Conservation (phyloP, 2,888 invertebrate genomes). For the Nebria salina region DNA sequence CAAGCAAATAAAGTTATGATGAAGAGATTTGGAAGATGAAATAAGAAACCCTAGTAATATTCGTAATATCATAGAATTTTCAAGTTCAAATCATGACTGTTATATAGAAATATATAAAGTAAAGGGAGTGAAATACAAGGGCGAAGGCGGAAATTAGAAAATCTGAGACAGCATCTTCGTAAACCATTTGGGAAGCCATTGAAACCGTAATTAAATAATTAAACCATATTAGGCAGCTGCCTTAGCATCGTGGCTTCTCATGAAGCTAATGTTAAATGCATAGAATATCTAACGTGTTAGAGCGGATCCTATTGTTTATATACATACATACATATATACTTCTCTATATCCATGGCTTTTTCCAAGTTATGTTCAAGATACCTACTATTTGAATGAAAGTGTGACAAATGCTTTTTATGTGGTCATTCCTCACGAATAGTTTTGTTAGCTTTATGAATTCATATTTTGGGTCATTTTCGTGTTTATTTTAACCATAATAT, state of each 20-base stretch:
- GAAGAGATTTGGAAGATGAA: not conserved
- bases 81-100: too few relatives aligned
- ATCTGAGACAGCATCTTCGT: not conserved
- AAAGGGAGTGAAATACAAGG: too few relatives aligned
- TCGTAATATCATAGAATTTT: too few relatives aligned
- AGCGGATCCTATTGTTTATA: not conserved
- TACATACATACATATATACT: too few relatives aligned
- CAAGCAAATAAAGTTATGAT: not conserved
- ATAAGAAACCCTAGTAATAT: not conserved
- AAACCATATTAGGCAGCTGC: not conserved
- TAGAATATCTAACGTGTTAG: constrained; percentile 30
- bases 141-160: not conserved
- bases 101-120: too few relatives aligned
- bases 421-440: not conserved
- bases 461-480: not conserved
- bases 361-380: too few relatives aligned
- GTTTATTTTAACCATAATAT: not conserved
- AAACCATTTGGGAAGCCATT: constrained; percentile 5
- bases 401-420: not conserved
- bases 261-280: constrained; percentile 29
- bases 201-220: constrained; percentile 7
- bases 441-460: not conserved
- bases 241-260: constrained; percentile 21
- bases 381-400: not conserved
- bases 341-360: too few relatives aligned